Base-by-base conservation (phyloP, 2,113 vertebrate genomes). In the Rhinolophus ferrumequinum region DNA sequence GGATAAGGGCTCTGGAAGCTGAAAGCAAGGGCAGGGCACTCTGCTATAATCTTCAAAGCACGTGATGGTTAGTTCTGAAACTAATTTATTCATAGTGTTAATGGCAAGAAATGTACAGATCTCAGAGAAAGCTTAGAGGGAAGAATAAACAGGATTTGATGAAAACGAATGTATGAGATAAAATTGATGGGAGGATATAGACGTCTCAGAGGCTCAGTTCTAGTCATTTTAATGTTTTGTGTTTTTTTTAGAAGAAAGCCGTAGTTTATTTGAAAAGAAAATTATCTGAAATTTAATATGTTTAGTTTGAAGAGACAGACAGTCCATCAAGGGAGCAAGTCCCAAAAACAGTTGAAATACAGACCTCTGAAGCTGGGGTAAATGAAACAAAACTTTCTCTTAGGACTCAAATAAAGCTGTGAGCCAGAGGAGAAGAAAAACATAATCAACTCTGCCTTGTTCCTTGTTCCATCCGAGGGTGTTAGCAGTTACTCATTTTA, bases 401-500 rank as follows among this genome's bases (percentile, higher is more conserved):
- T 93, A 86, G 92, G 96, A 96, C 64, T 96, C 95, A 96, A 67
- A 88, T 73, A 81, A 93, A 97, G 69, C 33, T 75, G 56, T 69
- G 93, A 96, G 82, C 84, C 88, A 96, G 73, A 90, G 70, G 67
- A 88, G 15, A 77, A 58, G 76, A 16, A 56, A 89, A 73, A 89
- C 82, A 87, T 50, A 58, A 77, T 93, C 81, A 72, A 30, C 44
- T 96, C 80, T 94, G 88, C 93, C 79, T 92, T 21, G 72, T 86
- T 88, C 91, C 88, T 92, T 21, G 72, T 86, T 88, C 91, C 88
- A 81, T 95, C 77, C 88, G 35, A 88, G 85, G 41, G 85, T 96
- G 88, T 95, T 96, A 97, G 91, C 93, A 96, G 93, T 92, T 97
- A 97, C 86, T 97, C 96, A 97, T 96, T 97, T 92, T 93, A 96